phyloP scores from a whole-genome alignment of 1,140 invertebrate genomes.

The Drosophila kurseongensis region DNA sequence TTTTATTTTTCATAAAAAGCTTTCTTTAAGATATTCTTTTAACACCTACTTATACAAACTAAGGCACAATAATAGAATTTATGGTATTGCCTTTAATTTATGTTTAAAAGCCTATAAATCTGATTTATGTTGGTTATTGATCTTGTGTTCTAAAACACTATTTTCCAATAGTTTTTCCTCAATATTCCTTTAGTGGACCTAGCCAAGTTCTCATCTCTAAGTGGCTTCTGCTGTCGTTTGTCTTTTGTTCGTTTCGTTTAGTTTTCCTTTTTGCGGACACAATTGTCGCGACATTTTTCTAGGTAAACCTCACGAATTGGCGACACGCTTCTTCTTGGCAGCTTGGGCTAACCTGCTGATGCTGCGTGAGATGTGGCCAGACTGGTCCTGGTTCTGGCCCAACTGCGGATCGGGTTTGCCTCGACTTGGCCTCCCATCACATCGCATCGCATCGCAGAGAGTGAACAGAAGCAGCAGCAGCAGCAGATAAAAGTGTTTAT shows the following conservation, averaged over 20 bases:
- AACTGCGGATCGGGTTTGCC: slow-evolving; percentile 17
- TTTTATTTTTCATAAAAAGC: too few relatives aligned
- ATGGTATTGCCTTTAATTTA: too few relatives aligned
- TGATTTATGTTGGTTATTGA: too few relatives aligned
- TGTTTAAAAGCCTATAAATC: too few relatives aligned
- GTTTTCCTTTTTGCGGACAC: slow-evolving; percentile 47
- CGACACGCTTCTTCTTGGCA: slow-evolving; percentile 84
- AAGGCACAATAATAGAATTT: too few relatives aligned
- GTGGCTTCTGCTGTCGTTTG: slow-evolving; percentile 15
- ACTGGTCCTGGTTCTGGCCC: slow-evolving; percentile 18
- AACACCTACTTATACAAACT: too few relatives aligned
- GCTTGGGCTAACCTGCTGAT: slow-evolving; percentile 52
- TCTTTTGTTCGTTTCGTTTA: slow-evolving; percentile 45
- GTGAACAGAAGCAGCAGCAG: slow-evolving; percentile 21
- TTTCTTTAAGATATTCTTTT: too few relatives aligned
- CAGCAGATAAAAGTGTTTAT: slow-evolving; percentile 81
- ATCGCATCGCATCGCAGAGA: slow-evolving; percentile 11
- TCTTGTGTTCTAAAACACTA: too few relatives aligned
- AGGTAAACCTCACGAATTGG: slow-evolving; percentile 84
- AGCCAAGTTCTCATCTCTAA: slow-evolving; percentile 19
- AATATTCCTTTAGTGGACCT: neutral
- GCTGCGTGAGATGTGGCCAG: slow-evolving; percentile 65
- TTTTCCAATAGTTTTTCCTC: too few relatives aligned
- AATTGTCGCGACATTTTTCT: slow-evolving; percentile 84
- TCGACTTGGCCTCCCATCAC: slow-evolving; percentile 19